phyloP scores from a whole-genome alignment of 2,113 vertebrate species.

The Struthio camelus region DNA sequence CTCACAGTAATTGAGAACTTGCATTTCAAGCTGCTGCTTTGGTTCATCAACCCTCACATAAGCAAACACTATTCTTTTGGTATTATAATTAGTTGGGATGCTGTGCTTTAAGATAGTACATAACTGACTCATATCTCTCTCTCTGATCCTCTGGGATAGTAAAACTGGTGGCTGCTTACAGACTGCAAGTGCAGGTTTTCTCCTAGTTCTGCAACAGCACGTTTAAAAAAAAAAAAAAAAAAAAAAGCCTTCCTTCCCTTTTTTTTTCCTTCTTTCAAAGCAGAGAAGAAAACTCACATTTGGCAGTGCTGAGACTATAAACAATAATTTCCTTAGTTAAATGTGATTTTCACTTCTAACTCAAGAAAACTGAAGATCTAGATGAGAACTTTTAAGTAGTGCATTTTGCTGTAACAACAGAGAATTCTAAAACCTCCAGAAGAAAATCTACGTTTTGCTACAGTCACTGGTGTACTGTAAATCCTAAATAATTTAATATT shows the following conservation, averaged over 20 bases:
- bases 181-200: background rate
- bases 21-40: background rate
- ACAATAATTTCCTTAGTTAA: background rate
- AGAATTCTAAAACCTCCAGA: background rate
- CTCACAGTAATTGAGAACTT: background rate
- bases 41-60: background rate
- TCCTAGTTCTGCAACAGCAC: background rate
- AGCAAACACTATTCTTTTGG: background rate
- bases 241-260: background rate
- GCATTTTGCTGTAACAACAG: background rate
- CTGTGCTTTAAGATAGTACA: background rate
- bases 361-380: background rate
- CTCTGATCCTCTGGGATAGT: background rate
- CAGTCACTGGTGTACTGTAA: background rate
- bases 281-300: background rate
- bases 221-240: background rate
- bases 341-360: background rate
- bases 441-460: background rate
- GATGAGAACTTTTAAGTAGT: background rate
- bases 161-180: background rate
- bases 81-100: background rate
- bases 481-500: fast-evolving
- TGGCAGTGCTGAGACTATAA: background rate
- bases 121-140: background rate
- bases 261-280: background rate